Evolutionary conservation across 2,113 vertebrate genomes (phyloP), one percentile per base, ranked within the genome.

Genomic region (Asarcornis scutulata): DNA sequence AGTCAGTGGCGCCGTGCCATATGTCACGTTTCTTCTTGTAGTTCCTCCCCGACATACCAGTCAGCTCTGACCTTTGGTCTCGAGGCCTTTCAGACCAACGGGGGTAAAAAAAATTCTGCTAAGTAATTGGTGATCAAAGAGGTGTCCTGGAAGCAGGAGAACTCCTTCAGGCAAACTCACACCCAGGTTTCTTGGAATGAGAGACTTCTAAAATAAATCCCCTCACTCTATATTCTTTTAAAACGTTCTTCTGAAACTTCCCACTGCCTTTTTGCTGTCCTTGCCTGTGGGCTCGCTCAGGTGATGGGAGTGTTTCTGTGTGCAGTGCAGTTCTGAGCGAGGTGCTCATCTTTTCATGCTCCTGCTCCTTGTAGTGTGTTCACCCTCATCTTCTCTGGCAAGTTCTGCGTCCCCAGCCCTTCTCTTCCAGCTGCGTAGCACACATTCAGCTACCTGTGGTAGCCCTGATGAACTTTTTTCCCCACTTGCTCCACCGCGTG

Each of bases 21-120:
- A 76, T 89, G 91, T 94, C 94, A 89, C 17, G 0, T 92, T 88
- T 88, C 93, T 95, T 82, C 87, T 79, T 79, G 81, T 75, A 83
- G 86, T 73, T 89, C 74, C 44, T 94, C 78, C 73, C 90, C 86
- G 82, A 36, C 50, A 27, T 62, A 92, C 46, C 3, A 0, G 36
- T 25, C 3, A 0, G 31, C 27, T 84, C 58, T 93, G 91, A 86
- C 83, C 92, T 92, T 91, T 93, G 66, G 25, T 91, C 88, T 81
- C 46, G 52, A 81, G 77, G n/a, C 58, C 80, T 88, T 96, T 60
- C 66, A 86, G 63, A 56, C 50, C 50, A 27, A n/a, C 50, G 13
- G 90, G 86, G 68, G 69, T 81, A 23, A 81, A 86, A 46, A 40
- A 83, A 86, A 78, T 85, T 93, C 80, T 66, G 22, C 91, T 81